Percentiles rank a stretch among this genome's conserved stretches.
Conservation (phyloP, 2,797 vertebrate species). For the Peromyscus nudipes region DNA sequence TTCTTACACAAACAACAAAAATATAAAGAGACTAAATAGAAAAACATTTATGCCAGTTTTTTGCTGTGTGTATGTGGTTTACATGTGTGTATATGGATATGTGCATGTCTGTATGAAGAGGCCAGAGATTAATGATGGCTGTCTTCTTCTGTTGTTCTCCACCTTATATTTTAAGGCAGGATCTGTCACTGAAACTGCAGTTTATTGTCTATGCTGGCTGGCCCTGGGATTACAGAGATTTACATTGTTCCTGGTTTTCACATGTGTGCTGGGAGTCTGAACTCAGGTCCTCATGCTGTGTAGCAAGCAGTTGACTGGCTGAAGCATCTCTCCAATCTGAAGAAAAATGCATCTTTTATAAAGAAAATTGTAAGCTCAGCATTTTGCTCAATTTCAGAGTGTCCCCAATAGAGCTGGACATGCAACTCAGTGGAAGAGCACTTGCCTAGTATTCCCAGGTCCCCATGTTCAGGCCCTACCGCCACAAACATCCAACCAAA, state of each 20-base stretch:
- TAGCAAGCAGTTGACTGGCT: background rate
- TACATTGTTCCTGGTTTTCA: background rate
- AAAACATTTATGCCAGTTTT: background rate
- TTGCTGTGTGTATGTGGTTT: background rate
- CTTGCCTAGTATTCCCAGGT: background rate
- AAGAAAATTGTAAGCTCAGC: conserved; percentile 16
- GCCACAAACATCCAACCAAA: background rate
- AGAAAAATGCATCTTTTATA: background rate
- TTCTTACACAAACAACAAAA: conserved; percentile 7
- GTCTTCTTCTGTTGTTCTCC: background rate
- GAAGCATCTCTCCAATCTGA: background rate
- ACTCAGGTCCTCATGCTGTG: background rate
- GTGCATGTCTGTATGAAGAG: background rate
- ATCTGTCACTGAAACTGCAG: background rate
- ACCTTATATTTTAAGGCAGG: background rate
- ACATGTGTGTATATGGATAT: background rate
- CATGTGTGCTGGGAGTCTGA: background rate
- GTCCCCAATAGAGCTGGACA: background rate
- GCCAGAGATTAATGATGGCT: background rate
- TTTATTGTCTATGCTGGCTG: background rate
- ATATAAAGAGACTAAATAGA: background rate
- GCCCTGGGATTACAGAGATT: background rate
- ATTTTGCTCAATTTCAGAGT: conserved; percentile 38
- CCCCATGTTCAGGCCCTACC: background rate
- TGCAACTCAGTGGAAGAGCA: background rate